Evolutionary conservation across 2,797 vertebrate species (phyloP).

Genomic region (Poliocrania exsul): DNA sequence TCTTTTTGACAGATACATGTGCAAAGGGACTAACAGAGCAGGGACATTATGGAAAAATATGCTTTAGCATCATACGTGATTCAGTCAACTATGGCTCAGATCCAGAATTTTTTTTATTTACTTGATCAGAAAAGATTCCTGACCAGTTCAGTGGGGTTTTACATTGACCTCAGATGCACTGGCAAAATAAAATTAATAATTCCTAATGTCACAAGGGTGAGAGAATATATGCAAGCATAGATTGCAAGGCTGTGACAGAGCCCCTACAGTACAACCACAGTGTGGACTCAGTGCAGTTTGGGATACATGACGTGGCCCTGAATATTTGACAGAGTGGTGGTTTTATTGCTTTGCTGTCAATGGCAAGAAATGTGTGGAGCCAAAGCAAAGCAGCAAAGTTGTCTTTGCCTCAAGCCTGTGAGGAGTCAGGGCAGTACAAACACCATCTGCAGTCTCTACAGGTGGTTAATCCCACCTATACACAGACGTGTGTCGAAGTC

Average conservation of each 20-base stretch:
- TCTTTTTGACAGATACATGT: neutral
- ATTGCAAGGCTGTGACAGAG: neutral
- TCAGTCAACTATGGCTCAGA: neutral
- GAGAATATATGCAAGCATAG: neutral
- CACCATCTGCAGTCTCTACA: slow-evolving; percentile 17
- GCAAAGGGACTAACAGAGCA: neutral
- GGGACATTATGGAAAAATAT: neutral
- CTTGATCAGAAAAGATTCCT: neutral
- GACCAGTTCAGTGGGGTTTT: neutral
- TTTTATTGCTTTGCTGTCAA: neutral
- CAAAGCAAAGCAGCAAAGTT: neutral
- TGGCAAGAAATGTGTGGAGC: neutral
- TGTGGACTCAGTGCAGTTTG: neutral
- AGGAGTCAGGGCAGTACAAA: neutral
- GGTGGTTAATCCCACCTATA: slow-evolving; percentile 13
- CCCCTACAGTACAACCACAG: rapidly evolving
- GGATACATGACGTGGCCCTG: neutral
- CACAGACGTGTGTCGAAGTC: neutral
- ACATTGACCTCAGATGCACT: neutral
- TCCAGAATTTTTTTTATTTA: neutral
- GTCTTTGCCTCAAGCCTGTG: neutral
- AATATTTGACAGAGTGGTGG: neutral
- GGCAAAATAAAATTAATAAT: neutral
- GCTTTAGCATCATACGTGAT: neutral
- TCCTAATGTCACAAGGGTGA: neutral